A percentile compares a stretch with the other conserved stretches of the same genome.
These are phyloP conservation scores for Anisognathus igniventris DNA, from an alignment of 2,797 vertebrate genomes.

Conservation along the genomic window DNA sequence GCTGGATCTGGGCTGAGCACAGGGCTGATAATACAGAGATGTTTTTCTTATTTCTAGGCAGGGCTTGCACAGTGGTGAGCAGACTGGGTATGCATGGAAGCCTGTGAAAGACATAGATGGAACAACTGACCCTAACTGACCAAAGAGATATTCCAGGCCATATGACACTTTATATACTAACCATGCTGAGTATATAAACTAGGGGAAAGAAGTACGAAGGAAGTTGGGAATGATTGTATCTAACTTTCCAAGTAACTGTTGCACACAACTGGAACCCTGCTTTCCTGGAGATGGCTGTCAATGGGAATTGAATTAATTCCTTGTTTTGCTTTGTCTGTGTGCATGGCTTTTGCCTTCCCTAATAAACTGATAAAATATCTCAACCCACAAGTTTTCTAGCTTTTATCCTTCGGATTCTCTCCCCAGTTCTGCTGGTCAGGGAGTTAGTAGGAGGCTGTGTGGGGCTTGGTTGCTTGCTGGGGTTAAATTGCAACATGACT, in stretches of 20 bases:
- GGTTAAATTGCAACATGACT: not conserved
- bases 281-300: not conserved
- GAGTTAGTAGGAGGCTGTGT: not conserved
- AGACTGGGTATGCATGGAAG: not conserved
- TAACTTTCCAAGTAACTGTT: not conserved
- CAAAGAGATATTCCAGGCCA: no score
- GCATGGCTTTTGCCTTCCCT: not conserved
- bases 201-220: not conserved
- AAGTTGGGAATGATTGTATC: not conserved
- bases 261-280: not conserved
- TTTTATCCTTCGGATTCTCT: not conserved
- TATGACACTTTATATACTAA: not conserved
- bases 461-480: not conserved
- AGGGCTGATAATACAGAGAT: not conserved
- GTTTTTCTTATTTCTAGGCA: not conserved
- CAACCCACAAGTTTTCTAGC: not conserved
- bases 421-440: fast-evolving
- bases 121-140: not conserved
- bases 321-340: not conserved
- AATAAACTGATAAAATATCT: not conserved
- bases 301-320: not conserved
- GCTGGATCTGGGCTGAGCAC: not conserved
- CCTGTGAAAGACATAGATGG: not conserved
- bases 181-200: not conserved
- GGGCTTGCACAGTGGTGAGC: not conserved